Base-by-base conservation (phyloP, 2,797 vertebrate genomes). In the Neosalanx taihuensis region DNA sequence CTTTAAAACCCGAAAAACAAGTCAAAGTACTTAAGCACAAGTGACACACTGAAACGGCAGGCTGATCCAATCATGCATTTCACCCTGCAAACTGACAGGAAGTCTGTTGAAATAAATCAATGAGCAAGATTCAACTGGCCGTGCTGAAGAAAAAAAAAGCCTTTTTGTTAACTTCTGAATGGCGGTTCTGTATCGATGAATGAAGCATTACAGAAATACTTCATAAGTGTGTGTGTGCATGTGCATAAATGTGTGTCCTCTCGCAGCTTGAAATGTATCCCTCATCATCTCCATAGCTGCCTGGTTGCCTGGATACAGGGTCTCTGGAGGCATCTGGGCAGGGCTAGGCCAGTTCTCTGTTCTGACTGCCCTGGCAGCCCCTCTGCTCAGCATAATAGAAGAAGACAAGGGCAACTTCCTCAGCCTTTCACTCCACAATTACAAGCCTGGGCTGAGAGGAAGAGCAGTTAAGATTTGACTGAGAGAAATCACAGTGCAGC, bases 241-340 rank as follows among this genome's bases (percentile, higher is more conserved):
- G 57, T 20, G 46, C 77, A 77, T 85, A 80, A 84, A 87, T 81
- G 87, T 80, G 74, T 73, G 60, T 20, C 81, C 83, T 74, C 78
- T 76, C 70, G 82, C 79, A 78, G 79, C 80, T 81, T 71, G 82
- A 83, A 72, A 81, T 79, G 74, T 75, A 76, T 82, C 87, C 85
- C 80, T 87, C 72, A 9, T 67, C 83, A 85, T 86, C 81, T 80
- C 85, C 83, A 84, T 79, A 83, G 84, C 83, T 84, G 82, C 81
- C 78, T 79, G 62, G 89, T 89, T 91, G 89, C 90, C 79, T 88
- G 83, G 91, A 87, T 87, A 91, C 89, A n/a, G 76, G 76, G 83
- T 76, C 88, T 86, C 86, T 84, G 67, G 87, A 89, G 86, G 87
- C 83, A 86, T 86, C 77, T 85, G 75, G 77, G 64, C 77, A 75